phyloP scores from a whole-genome alignment of 2,113 vertebrate genomes.

The Gymnogyps californianus region DNA sequence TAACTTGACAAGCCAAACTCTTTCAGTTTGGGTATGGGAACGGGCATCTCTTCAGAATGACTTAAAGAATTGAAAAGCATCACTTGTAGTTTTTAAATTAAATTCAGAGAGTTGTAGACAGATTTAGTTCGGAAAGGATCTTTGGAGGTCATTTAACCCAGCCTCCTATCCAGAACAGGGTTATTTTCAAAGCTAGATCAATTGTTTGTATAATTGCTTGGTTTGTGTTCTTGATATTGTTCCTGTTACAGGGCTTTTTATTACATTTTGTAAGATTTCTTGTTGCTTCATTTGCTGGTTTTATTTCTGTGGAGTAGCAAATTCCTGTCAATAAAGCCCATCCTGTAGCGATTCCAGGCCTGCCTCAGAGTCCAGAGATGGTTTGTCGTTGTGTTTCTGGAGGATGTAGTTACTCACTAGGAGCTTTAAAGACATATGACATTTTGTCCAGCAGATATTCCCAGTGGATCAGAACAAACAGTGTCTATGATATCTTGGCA shows the following conservation, averaged over 20 bases:
- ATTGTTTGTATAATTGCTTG: not conserved
- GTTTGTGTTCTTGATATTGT: not conserved
- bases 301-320: not conserved
- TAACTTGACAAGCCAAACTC: not conserved
- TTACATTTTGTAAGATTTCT: not conserved
- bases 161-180: not conserved
- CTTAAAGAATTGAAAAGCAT: not conserved
- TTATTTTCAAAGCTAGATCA: not conserved
- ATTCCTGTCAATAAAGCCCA: not conserved
- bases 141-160: not conserved
- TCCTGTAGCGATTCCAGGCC: not conserved
- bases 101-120: not conserved
- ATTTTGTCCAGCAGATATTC: slow-evolving; percentile 7
- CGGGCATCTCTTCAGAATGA: not conserved
- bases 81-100: not conserved
- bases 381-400: not conserved
- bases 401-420: not conserved
- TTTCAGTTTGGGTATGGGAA: not conserved
- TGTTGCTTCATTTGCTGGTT: not conserved
- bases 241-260: not conserved
- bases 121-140: not conserved
- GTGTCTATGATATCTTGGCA: not conserved
- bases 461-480: not conserved
- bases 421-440: not conserved
- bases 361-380: not conserved